A percentile compares a stretch with the other conserved stretches of the same genome.
Evolutionary conservation across 2,888 invertebrate species (phyloP).

Genomic region (Eupeodes luniger): DNA sequence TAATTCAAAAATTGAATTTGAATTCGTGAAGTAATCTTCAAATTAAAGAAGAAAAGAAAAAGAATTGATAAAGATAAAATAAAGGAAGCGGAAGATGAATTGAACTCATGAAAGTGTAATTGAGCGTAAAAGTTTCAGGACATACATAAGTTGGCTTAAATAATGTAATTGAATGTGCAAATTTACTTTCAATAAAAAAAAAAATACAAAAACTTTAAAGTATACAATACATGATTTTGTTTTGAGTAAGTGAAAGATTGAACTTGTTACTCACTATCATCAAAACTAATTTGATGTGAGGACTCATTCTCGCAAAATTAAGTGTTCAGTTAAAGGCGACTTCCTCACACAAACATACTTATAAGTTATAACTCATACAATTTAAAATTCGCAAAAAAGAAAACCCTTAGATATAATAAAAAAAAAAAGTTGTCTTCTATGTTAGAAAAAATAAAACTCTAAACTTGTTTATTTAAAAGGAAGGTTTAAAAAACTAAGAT

Average conservation of each 20-base stretch:
- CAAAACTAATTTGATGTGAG: neutral
- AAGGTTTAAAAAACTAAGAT: no score
- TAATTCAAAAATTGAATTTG: conserved; percentile 74
- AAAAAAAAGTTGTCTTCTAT: no score
- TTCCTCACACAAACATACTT: no score
- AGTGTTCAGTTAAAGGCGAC: no score
- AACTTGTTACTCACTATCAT: neutral
- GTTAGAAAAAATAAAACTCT: no score
- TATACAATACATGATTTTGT: conserved; percentile 44
- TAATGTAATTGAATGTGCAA: conserved; percentile 71
- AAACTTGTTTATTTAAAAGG: no score
- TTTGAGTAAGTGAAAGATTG: neutral
- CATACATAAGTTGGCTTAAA: conserved; percentile 42
- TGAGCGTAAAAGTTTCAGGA: conserved; percentile 62
- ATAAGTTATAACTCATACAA: no score
- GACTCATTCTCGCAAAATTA: neutral
- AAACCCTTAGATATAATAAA: no score
- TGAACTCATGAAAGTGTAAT: conserved; percentile 73
- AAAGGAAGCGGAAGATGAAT: conserved; percentile 36
- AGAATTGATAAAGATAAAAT: conserved; percentile 40
- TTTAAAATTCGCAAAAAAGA: no score
- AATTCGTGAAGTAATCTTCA: conserved; percentile 71
- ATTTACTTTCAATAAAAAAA: conserved; percentile 46
- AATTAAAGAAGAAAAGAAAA: conserved; percentile 57
- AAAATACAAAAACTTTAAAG: neutral